phyloP scores from a whole-genome alignment of 2,797 vertebrate genomes.

The Notolepis coatsorum region DNA sequence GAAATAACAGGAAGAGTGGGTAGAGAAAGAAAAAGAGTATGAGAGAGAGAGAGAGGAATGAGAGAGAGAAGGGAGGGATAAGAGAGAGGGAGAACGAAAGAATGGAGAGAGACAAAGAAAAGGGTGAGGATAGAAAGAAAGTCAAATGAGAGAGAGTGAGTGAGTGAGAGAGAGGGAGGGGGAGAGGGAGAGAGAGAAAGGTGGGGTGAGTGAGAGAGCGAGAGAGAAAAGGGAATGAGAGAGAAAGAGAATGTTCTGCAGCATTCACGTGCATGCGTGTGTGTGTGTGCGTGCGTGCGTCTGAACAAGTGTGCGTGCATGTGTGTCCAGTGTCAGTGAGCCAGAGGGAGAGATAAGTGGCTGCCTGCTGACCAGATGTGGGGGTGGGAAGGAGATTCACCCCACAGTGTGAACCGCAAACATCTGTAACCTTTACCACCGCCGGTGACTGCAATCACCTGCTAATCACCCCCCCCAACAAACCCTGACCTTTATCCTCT shows the following conservation, averaged over 20 bases:
- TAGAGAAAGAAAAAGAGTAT: neutral
- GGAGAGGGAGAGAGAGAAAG: neutral
- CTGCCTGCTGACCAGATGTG: neutral
- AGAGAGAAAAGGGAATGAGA: neutral
- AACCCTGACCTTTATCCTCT: constrained; percentile 22
- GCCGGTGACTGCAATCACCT: constrained; percentile 17
- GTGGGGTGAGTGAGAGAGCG: constrained; percentile 25
- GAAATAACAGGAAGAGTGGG: constrained; percentile 52
- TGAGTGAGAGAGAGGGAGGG: neutral
- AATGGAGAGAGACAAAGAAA: constrained; percentile 3
- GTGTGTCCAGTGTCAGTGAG: too few relatives aligned
- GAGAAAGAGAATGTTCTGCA: too few relatives aligned
- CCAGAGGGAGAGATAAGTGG: too few relatives aligned
- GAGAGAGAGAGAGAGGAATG: neutral
- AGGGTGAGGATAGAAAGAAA: neutral
- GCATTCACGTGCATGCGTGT: neutral
- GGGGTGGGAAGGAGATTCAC: neutral
- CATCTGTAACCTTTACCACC: constrained; percentile 17
- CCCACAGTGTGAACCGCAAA: constrained; percentile 11
- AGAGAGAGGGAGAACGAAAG: constrained; percentile 17
- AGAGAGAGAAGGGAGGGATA: constrained; percentile 6
- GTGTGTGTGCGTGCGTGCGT: neutral
- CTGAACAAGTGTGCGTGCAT: neutral
- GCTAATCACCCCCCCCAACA: constrained; percentile 13
- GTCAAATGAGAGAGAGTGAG: neutral